Evolutionary conservation across 2,888 invertebrate genomes (phyloP).

Genomic region (Thymelicus lineola): DNA sequence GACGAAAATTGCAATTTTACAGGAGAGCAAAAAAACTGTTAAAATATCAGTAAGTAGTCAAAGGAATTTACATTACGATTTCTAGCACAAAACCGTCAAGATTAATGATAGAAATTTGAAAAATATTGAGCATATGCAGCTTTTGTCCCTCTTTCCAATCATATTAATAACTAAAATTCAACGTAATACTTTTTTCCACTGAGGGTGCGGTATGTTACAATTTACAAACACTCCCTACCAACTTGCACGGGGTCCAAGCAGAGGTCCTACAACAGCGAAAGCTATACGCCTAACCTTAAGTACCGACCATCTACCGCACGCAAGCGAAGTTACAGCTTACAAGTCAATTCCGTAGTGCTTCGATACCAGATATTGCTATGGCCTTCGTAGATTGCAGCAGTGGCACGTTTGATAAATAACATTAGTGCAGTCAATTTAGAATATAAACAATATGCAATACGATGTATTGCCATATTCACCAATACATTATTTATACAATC

Average conservation of each 20-base stretch:
- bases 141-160: too few species aligned
- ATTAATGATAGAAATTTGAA: too few species aligned
- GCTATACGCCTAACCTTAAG: slow-evolving; percentile 67
- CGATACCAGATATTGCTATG: slow-evolving; percentile 55
- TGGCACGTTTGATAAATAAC: slow-evolving; percentile 34
- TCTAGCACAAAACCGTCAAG: too few species aligned
- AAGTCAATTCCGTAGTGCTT: slow-evolving; percentile 82
- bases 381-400: slow-evolving; percentile 45
- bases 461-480: background rate
- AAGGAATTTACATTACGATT: too few species aligned
- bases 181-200: background rate
- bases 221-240: background rate
- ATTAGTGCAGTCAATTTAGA: background rate
- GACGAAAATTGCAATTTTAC: too few species aligned
- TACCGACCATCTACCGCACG: slow-evolving; percentile 72
- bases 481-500: slow-evolving; percentile 3
- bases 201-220: background rate
- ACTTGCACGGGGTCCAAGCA: slow-evolving; percentile 40
- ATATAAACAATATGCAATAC: background rate
- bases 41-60: too few species aligned
- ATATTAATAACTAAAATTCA: too few species aligned
- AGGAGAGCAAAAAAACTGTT: too few species aligned
- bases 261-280: slow-evolving; percentile 50
- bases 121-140: too few species aligned
- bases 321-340: slow-evolving; percentile 72